These are phyloP conservation scores for Platanista minor DNA, from an alignment of 2,113 vertebrate species.

Conservation along the genomic window DNA sequence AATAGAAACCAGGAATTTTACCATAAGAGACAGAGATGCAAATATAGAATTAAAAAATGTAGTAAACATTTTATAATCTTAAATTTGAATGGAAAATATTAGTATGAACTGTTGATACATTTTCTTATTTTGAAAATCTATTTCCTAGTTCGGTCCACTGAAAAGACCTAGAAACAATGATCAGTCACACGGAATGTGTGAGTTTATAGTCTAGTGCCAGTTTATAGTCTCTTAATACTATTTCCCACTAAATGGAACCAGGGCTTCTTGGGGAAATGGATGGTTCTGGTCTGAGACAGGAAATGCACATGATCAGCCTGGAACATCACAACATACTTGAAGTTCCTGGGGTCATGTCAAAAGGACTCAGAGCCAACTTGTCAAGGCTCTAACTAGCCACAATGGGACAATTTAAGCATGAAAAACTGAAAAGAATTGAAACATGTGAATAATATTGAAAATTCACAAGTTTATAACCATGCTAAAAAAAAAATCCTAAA, in stretches of 20 bases:
- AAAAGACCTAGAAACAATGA: background rate
- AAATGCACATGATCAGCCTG: background rate
- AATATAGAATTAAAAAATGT: background rate
- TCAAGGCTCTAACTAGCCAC: background rate
- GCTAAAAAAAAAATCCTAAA: background rate
- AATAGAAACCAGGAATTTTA: background rate
- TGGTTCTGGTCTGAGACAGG: background rate
- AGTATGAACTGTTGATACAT: background rate
- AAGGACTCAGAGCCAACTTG: background rate
- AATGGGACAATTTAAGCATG: background rate
- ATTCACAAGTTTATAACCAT: background rate
- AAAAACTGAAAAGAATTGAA: background rate
- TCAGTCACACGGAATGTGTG: background rate
- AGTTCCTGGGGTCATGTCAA: background rate
- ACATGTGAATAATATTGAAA: background rate
- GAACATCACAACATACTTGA: background rate
- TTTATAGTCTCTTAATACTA: background rate
- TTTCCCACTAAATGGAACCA: background rate
- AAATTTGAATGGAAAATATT: conserved; percentile 7
- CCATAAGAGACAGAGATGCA: background rate
- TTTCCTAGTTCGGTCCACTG: background rate
- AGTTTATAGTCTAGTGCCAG: background rate
- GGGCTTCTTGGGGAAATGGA: background rate
- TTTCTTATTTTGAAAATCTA: background rate
- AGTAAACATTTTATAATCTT: background rate